Evolutionary conservation across 2,113 vertebrate genomes (phyloP).

Genomic region (Lepus americanus): DNA sequence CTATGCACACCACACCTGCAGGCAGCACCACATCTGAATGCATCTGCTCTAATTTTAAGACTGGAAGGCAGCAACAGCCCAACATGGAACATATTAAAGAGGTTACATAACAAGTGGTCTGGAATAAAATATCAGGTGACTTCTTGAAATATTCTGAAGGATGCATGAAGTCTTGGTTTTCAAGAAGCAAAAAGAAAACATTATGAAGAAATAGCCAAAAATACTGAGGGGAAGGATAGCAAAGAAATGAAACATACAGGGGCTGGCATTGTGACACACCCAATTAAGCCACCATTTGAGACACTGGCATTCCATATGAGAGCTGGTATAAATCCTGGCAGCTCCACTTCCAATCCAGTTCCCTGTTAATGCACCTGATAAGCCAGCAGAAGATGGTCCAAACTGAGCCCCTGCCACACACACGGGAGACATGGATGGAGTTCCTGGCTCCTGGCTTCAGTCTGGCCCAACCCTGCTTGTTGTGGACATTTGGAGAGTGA

Average conservation of each 20-base stretch:
- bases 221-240: not conserved
- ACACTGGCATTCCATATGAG: no score
- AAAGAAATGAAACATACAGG: not conserved
- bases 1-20: not conserved
- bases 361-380: no score
- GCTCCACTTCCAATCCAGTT: no score
- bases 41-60: not conserved
- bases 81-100: not conserved
- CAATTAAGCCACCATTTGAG: no score
- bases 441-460: no score
- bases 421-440: no score
- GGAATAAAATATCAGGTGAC: not conserved
- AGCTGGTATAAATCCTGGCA: no score
- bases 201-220: not conserved
- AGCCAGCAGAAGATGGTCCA: no score
- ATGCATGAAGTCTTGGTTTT: not conserved
- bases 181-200: not conserved
- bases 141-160: constrained; percentile 27
- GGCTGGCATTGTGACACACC: no score
- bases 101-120: not conserved
- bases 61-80: not conserved
- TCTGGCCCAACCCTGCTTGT: no score
- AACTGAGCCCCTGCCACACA: no score
- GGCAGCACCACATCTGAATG: not conserved
- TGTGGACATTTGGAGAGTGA: no score